These are phyloP conservation scores for Pagrus major DNA, from an alignment of 2,113 vertebrate species.

Conservation along the genomic window DNA sequence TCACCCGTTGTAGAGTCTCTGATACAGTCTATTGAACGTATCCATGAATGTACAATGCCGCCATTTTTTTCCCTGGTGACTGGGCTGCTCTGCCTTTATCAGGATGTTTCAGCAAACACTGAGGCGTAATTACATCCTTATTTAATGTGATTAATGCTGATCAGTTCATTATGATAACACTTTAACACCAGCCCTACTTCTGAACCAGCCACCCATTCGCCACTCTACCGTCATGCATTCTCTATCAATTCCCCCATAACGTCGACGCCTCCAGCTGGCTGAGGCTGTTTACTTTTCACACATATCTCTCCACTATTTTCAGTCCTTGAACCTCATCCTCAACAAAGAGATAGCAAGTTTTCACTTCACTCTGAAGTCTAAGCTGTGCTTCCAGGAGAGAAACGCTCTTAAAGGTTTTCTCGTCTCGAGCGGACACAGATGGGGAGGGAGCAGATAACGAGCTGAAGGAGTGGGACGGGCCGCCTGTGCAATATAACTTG, in stretches of 20 bases:
- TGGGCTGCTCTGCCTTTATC: no score
- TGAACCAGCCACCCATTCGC: not conserved
- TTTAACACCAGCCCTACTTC: not conserved
- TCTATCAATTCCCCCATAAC: not conserved
- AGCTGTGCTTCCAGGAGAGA: not conserved
- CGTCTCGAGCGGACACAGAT: not conserved
- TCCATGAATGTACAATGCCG: no score
- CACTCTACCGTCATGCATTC: no score
- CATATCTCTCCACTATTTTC: constrained; percentile 15
- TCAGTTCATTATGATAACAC: no score
- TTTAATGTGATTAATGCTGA: no score
- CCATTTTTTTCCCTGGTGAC: no score
- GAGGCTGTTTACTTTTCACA: not conserved
- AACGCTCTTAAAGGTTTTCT: constrained; percentile 10
- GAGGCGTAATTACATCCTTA: no score
- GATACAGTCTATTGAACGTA: no score
- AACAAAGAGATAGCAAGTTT: not conserved
- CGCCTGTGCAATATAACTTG: constrained; percentile 28
- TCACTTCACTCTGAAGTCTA: not conserved
- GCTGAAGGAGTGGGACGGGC: not conserved
- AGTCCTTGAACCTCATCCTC: constrained; percentile 14
- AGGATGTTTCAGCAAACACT: no score
- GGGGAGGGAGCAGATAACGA: not conserved
- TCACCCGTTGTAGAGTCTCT: no score
- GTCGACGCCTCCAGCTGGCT: not conserved